Evolutionary conservation across 2,888 invertebrate species (phyloP).

Genomic region (Lasioglossum villosulum): DNA sequence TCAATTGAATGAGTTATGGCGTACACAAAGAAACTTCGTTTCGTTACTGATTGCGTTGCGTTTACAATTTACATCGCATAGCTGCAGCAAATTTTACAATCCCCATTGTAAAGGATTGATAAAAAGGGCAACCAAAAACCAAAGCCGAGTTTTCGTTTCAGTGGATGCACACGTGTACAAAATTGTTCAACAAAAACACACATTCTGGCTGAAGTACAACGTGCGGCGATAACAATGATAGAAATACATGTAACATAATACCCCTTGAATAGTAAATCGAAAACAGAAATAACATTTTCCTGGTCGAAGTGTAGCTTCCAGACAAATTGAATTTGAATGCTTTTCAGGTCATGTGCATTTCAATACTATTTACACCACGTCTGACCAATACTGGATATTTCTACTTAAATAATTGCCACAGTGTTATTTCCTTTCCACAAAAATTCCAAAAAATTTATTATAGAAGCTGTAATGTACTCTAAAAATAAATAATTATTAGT

Average conservation of each 20-base stretch:
- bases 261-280: not conserved
- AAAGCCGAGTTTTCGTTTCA: slow-evolving; percentile 38
- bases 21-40: not conserved
- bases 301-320: not conserved
- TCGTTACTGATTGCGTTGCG: not conserved
- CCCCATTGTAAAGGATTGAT: not conserved
- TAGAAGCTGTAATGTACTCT: not conserved
- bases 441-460: not conserved
- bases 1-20: not conserved
- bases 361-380: not conserved
- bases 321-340: not conserved
- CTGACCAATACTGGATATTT: not conserved
- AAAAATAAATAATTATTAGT: not conserved
- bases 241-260: not conserved
- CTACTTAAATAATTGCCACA: not conserved
- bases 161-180: slow-evolving; percentile 6
- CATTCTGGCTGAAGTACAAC: not conserved
- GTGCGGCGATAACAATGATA: not conserved
- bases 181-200: slow-evolving; percentile 20
- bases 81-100: not conserved
- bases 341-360: not conserved
- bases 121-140: not conserved
- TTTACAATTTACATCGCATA: not conserved
- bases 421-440: not conserved
- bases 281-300: not conserved